Conservation (phyloP, 2,797 vertebrate species). For the Ctenopoma multispine region DNA sequence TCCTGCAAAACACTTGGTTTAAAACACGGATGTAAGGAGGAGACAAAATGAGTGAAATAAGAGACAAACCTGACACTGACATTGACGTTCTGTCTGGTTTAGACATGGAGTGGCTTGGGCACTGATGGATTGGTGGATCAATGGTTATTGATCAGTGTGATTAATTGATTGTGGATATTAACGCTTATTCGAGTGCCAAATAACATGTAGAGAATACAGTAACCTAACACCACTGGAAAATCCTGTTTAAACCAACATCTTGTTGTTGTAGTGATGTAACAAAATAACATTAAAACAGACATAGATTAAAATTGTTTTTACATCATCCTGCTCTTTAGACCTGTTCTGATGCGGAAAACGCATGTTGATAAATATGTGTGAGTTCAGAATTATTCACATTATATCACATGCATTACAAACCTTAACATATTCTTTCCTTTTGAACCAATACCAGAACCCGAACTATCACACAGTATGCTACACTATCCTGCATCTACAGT, state of each 20-base stretch:
- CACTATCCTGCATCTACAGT: too few species aligned
- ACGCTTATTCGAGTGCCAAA: too few species aligned
- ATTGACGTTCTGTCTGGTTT: too few species aligned
- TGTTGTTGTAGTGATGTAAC: too few species aligned
- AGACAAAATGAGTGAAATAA: not conserved
- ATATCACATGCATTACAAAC: slow-evolving; percentile 2
- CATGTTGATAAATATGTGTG: slow-evolving; percentile 11
- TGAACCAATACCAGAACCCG: too few species aligned
- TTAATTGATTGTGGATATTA: too few species aligned
- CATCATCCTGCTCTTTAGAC: slow-evolving; percentile 35
- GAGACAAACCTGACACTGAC: not conserved
- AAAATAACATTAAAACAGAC: slow-evolving; percentile 9
- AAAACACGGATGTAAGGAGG: not conserved
- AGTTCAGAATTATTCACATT: slow-evolving; percentile 23
- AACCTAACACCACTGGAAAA: too few species aligned
- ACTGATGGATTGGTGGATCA: too few species aligned
- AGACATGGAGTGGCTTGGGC: too few species aligned
- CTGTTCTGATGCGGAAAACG: not conserved
- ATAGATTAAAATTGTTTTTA: slow-evolving; percentile 61
- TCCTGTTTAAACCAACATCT: not conserved
- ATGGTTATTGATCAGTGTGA: too few species aligned
- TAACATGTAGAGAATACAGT: too few species aligned
- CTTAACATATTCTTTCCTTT: not conserved
- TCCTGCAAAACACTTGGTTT: not conserved
- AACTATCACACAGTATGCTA: too few species aligned